These are phyloP conservation scores for Luscinia luscinia DNA, from an alignment of 2,797 vertebrate species.

Conservation along the genomic window DNA sequence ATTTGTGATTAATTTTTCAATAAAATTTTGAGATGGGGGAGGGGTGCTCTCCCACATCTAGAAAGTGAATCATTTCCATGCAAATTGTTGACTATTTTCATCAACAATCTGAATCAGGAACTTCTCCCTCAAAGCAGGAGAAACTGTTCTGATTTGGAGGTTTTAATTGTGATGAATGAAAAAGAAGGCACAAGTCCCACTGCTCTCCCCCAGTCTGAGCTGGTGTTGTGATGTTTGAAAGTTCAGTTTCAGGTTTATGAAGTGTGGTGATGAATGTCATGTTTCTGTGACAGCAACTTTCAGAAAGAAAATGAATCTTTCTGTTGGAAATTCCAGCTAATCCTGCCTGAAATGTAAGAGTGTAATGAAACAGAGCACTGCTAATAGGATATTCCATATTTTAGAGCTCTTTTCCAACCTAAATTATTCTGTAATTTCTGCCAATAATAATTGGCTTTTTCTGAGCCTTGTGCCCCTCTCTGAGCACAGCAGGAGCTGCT, in stretches of 20 bases:
- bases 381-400: not conserved
- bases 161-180: not conserved
- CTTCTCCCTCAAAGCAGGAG: not conserved
- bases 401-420: not conserved
- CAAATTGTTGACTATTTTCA: not conserved
- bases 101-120: not conserved
- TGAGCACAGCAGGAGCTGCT: not conserved
- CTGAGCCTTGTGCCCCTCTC: not conserved
- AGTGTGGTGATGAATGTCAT: not conserved
- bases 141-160: not conserved
- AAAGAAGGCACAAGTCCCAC: not conserved
- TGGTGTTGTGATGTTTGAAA: not conserved
- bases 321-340: not conserved
- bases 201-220: not conserved
- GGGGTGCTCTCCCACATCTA: not conserved
- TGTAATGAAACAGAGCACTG: not conserved
- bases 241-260: not conserved
- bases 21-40: not conserved
- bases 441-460: not conserved
- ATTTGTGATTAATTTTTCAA: not conserved
- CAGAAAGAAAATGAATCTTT: slow-evolving; percentile 3
- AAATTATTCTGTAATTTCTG: not conserved
- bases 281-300: not conserved
- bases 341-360: not conserved
- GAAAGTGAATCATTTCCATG: not conserved